phyloP scores from a whole-genome alignment of 2,113 vertebrate species.

The Leptobrachium ailaonicum region DNA sequence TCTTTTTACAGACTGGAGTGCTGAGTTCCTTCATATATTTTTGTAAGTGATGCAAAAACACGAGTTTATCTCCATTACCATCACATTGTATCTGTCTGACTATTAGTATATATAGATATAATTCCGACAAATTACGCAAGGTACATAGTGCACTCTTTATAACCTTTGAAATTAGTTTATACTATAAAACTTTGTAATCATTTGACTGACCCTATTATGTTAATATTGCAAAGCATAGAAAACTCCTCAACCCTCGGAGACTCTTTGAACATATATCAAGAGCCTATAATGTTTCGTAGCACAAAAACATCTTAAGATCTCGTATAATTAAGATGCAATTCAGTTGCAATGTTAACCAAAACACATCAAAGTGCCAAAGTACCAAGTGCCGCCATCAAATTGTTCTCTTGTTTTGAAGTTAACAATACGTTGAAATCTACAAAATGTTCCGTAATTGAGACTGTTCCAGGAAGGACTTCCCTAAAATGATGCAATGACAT shows the following conservation, averaged over 20 bases:
- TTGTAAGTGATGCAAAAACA: no score
- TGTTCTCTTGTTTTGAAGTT: conserved; percentile 44
- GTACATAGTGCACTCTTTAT: no score
- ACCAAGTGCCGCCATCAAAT: conserved; percentile 16
- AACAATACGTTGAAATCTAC: conserved; percentile 31
- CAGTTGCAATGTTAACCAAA: conserved; percentile 9
- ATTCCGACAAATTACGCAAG: no score
- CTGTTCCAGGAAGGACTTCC: conserved; percentile 17
- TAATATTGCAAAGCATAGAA: not conserved
- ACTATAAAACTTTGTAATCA: not conserved
- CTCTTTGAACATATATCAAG: not conserved
- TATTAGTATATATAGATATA: no score
- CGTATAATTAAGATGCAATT: conserved; percentile 19
- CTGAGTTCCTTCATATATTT: no score
- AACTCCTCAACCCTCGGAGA: not conserved
- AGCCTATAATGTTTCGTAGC: not conserved
- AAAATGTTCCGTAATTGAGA: conserved; percentile 33
- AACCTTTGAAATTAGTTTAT: no score
- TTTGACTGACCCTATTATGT: not conserved
- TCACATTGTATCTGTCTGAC: no score
- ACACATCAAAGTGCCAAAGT: conserved; percentile 14
- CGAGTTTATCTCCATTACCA: no score
- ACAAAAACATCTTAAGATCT: not conserved
- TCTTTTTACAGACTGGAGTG: no score
- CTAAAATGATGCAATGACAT: conserved; percentile 30